Percentiles rank a stretch among this genome's conserved stretches.
phyloP scores from a whole-genome alignment of 1,140 invertebrate genomes.

The Leptonema lineaticorne region DNA sequence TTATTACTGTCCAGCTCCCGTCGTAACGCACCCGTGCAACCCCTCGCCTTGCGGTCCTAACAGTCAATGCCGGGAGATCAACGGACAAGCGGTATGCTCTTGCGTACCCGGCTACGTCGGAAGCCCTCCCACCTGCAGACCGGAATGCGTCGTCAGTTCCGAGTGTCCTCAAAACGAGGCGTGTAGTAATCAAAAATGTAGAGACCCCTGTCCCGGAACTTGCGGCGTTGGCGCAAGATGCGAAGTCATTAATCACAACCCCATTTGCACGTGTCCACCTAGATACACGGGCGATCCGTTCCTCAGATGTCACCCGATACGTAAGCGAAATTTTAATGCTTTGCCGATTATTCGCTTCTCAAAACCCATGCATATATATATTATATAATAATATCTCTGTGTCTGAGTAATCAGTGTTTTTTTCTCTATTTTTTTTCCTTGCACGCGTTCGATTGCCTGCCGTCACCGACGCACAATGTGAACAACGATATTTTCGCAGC shows the following conservation, averaged over 20 bases:
- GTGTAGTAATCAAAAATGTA: conserved; percentile 65
- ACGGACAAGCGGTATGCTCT: conserved; percentile 61
- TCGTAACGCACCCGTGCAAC: conserved; percentile 60
- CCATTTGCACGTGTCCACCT: conserved; percentile 67
- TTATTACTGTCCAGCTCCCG: conserved; percentile 49
- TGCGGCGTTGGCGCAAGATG: conserved; percentile 74
- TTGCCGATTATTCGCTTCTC: conserved; percentile 44
- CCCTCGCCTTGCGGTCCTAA: conserved; percentile 78
- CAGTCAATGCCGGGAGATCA: conserved; percentile 65
- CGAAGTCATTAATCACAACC: conserved; percentile 71
- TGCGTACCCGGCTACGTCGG: conserved; percentile 64
- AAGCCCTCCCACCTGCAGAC: conserved; percentile 66
- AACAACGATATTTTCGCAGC: conserved; percentile 30
- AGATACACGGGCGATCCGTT: conserved; percentile 74
- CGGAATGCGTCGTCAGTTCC: conserved; percentile 65
- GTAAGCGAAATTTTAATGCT: conserved; percentile 37
- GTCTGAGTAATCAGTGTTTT: too few species aligned
- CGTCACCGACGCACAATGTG: too few species aligned
- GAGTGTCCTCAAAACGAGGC: conserved; percentile 63
- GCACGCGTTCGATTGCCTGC: too few species aligned
- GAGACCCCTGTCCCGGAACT: conserved; percentile 73
- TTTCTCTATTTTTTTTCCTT: background rate
- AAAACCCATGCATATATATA: conserved; percentile 55
- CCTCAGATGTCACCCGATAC: conserved; percentile 50
- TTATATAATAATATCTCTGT: background rate